These are phyloP conservation scores for Botia kubotai DNA, from an alignment of 2,797 vertebrate genomes.

Conservation along the genomic window DNA sequence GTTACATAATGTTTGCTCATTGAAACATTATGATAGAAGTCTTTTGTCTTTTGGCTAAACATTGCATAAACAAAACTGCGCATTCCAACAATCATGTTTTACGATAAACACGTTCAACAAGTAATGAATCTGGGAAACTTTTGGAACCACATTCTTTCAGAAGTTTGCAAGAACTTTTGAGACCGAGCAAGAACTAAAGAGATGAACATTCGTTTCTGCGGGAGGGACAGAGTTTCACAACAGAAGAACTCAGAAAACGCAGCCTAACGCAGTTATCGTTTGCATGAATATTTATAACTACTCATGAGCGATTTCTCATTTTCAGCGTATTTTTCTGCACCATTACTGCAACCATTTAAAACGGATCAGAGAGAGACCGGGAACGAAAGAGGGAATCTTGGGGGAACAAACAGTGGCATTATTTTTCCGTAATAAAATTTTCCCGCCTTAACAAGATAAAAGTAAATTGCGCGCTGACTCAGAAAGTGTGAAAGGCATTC, in stretches of 20 bases:
- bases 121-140: slow-evolving; percentile 10
- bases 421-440: slow-evolving; percentile 81
- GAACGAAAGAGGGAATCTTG: slow-evolving; percentile 37
- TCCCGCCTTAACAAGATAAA: slow-evolving; percentile 81
- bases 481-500: slow-evolving; percentile 77
- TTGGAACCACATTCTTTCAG: slow-evolving; percentile 17
- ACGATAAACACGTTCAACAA: slow-evolving; percentile 17
- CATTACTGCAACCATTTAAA: slow-evolving; percentile 70
- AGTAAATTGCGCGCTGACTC: slow-evolving; percentile 76
- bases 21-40: slow-evolving; percentile 18
- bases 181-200: background rate
- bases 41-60: background rate
- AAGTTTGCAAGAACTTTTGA: slow-evolving; percentile 4
- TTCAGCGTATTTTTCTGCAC: slow-evolving; percentile 71
- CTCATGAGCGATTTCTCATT: slow-evolving; percentile 72
- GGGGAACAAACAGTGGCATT: slow-evolving; percentile 75
- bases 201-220: slow-evolving; percentile 7
- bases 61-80: background rate
- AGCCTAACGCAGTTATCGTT: slow-evolving; percentile 62
- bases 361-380: slow-evolving; percentile 62
- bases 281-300: slow-evolving; percentile 67
- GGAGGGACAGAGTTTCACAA: slow-evolving; percentile 27
- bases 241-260: slow-evolving; percentile 59
- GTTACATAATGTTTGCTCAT: slow-evolving; percentile 12
- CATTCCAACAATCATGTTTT: background rate